A percentile compares a stretch with the other conserved stretches of the same genome.
These are phyloP conservation scores for Cydia amplana DNA, from an alignment of 1,140 invertebrate species.

Conservation along the genomic window DNA sequence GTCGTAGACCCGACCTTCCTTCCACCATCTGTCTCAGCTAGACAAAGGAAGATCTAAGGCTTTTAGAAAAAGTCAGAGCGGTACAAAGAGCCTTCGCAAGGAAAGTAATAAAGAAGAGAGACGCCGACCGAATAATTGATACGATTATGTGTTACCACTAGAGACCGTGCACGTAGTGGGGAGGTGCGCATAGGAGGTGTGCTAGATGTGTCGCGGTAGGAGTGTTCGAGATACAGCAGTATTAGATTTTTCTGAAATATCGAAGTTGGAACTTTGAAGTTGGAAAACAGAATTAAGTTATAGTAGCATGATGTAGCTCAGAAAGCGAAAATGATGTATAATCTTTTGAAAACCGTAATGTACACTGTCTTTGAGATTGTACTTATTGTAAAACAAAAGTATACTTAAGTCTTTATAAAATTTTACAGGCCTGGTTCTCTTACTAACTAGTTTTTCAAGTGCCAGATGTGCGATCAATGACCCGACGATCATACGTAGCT, in stretches of 20 bases:
- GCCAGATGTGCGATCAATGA: background rate
- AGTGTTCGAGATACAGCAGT: conserved; percentile 9
- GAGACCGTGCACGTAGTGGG: conserved; percentile 42
- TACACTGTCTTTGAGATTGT: no score
- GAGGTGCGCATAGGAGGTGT: conserved; percentile 34
- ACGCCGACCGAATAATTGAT: conserved; percentile 73
- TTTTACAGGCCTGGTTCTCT: background rate
- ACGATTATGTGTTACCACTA: conserved; percentile 65
- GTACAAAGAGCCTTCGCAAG: conserved; percentile 48
- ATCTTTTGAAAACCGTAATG: no score
- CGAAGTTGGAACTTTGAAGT: no score
- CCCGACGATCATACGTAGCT: background rate
- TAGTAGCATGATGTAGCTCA: no score
- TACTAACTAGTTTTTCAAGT: background rate
- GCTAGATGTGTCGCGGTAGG: background rate
- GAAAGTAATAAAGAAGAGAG: conserved; percentile 68
- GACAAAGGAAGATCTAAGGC: conserved; percentile 31
- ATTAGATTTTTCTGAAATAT: no score
- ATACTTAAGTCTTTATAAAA: background rate
- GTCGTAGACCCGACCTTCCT: background rate
- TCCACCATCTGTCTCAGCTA: conserved; percentile 15
- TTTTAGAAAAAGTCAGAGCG: conserved; percentile 42
- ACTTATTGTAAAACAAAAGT: no score
- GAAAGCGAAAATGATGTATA: no score
- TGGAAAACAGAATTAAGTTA: no score